phyloP scores from a whole-genome alignment of 1,140 invertebrate species.

The Leptinotarsa texana region DNA sequence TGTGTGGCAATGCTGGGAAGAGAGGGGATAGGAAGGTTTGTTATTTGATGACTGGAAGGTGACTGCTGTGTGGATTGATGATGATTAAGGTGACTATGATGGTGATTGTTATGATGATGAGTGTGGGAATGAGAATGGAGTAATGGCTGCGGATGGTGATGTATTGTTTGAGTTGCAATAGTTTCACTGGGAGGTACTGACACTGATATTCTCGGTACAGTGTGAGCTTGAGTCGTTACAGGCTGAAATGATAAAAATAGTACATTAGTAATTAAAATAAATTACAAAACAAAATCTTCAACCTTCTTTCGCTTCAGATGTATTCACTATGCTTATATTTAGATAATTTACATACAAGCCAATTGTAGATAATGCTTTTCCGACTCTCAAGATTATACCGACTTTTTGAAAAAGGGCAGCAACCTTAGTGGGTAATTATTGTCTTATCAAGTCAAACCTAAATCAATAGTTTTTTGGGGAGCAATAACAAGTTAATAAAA shows the following conservation, averaged over 20 bases:
- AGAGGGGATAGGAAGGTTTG: background rate
- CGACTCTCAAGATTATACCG: no score
- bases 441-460: no score
- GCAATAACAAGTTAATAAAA: no score
- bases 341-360: no score
- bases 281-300: no score
- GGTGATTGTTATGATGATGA: slow-evolving; percentile 9
- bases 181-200: slow-evolving; percentile 37
- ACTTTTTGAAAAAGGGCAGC: no score
- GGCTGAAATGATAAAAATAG: slow-evolving; percentile 28
- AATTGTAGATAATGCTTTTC: no score
- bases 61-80: background rate
- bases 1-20: background rate
- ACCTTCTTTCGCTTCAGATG: background rate
- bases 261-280: no score
- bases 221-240: slow-evolving; percentile 36
- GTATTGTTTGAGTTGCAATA: slow-evolving; percentile 34
- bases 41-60: background rate
- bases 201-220: slow-evolving; percentile 34
- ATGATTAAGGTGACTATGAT: slow-evolving; percentile 4
- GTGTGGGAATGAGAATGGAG: slow-evolving; percentile 31
- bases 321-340: background rate
- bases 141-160: slow-evolving; percentile 34
- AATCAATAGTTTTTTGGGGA: no score
- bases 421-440: no score